Percentiles rank a stretch among this genome's conserved stretches.
phyloP scores from a whole-genome alignment of 2,888 invertebrate species.

The Agriopis aurantiaria region DNA sequence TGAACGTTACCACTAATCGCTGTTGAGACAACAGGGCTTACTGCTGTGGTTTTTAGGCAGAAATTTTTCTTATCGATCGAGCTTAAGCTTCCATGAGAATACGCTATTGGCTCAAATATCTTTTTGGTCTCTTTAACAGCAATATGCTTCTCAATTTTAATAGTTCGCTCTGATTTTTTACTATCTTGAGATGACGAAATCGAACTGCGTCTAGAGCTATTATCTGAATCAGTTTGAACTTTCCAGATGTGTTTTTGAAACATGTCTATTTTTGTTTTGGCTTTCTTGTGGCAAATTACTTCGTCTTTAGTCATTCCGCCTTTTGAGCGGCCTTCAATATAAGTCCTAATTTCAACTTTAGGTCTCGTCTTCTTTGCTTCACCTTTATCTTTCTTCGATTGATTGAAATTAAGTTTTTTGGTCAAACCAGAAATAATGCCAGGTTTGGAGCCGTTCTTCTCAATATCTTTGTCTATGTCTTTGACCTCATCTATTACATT shows the following conservation, averaged over 20 bases:
- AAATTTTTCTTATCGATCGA: constrained; percentile 63
- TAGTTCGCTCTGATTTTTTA: constrained; percentile 53
- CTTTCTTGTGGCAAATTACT: constrained; percentile 76
- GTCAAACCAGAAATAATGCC: constrained; percentile 74
- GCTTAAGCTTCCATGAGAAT: constrained; percentile 58
- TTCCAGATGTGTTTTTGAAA: constrained; percentile 81
- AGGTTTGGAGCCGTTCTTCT: constrained; percentile 60
- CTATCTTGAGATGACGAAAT: constrained; percentile 68
- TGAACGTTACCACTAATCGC: constrained; percentile 73
- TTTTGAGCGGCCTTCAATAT: constrained; percentile 70
- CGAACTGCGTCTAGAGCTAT: constrained; percentile 72
- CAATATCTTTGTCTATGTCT: constrained; percentile 48
- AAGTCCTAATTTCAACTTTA: constrained; percentile 78
- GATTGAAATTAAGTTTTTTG: constrained; percentile 73
- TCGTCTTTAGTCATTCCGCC: constrained; percentile 73
- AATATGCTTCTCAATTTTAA: constrained; percentile 51
- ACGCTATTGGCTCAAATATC: constrained; percentile 68
- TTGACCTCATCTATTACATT: constrained; percentile 39
- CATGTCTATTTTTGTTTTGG: constrained; percentile 80
- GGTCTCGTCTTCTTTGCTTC: constrained; percentile 63
- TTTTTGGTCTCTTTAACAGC: constrained; percentile 72
- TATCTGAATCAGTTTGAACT: constrained; percentile 74
- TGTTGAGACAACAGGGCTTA: constrained; percentile 62
- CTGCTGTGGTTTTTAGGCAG: constrained; percentile 52
- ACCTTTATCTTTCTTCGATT: constrained; percentile 71